These are phyloP conservation scores for Neogobius melanostomus DNA, from an alignment of 2,113 vertebrate genomes.

Conservation along the genomic window DNA sequence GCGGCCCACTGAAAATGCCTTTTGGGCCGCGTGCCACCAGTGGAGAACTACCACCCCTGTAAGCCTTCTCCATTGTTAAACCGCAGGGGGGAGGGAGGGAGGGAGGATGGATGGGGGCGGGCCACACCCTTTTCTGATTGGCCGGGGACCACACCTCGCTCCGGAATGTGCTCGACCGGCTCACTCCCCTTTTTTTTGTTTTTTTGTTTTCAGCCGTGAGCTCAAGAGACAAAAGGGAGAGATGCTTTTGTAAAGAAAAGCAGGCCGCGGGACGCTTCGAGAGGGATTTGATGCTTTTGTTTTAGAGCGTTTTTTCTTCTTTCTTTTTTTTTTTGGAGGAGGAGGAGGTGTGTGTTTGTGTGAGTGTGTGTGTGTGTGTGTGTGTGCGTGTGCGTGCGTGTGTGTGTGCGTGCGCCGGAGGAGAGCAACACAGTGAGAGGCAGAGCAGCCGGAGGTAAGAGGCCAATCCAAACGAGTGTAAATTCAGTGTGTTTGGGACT, in stretches of 20 bases:
- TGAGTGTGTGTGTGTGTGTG: too few species aligned
- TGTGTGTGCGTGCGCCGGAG: background rate
- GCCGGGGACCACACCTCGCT: background rate
- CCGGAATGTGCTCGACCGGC: background rate
- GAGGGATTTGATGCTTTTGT: background rate
- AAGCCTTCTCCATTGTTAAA: too few species aligned
- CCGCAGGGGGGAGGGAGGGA: background rate
- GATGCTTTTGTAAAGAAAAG: background rate
- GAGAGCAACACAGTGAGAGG: conserved; percentile 37
- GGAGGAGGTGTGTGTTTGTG: too few species aligned
- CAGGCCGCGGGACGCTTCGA: background rate
- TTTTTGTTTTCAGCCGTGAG: background rate
- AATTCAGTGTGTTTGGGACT: conserved; percentile 49
- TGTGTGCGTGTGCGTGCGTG: too few species aligned
- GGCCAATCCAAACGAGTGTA: background rate
- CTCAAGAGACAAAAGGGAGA: background rate
- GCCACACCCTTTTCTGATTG: conserved; percentile 1
- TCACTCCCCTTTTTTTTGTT: background rate
- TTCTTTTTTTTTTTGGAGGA: too few species aligned
- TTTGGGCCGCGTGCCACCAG: too few species aligned
- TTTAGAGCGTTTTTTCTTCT: background rate
- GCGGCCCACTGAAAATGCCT: too few species aligned
- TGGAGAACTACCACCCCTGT: too few species aligned
- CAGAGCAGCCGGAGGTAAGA: background rate
- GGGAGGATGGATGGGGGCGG: background rate